Conservation (phyloP, 2,888 invertebrate species). For the Drosophila prostipennis region DNA sequence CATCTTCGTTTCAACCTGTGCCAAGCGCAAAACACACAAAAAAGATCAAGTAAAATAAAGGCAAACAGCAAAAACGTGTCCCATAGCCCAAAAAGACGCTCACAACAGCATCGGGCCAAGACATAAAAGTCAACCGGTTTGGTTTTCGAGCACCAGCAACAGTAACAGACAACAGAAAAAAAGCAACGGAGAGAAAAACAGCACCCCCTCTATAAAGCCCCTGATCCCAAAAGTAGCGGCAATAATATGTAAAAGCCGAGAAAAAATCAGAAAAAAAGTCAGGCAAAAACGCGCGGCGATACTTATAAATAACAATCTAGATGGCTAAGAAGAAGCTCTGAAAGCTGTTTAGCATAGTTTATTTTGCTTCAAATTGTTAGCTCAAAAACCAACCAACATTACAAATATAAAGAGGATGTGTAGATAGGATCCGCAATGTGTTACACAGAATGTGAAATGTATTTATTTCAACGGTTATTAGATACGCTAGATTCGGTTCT, state of each 20-base stretch:
- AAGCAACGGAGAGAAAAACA: conserved; percentile 1
- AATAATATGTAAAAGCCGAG: conserved; percentile 38
- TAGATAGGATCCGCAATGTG: conserved; percentile 15
- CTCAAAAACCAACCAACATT: conserved; percentile 24
- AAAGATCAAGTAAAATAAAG: conserved; percentile 47
- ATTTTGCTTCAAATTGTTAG: conserved; percentile 52
- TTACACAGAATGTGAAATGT: conserved; percentile 7
- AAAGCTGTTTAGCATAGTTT: conserved; percentile 60
- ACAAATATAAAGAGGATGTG: conserved; percentile 29
- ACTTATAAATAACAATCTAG: conserved; percentile 48
- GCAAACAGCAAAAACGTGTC: conserved; percentile 46
- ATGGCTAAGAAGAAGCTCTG: conserved; percentile 19
- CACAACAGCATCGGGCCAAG: conserved; percentile 57
- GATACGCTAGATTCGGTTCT: conserved; percentile 27
- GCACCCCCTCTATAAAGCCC: conserved; percentile 12
- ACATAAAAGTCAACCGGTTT: conserved; percentile 76
- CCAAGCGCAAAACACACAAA: conserved; percentile 57
- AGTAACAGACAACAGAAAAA: conserved; percentile 10
- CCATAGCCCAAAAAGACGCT: conserved; percentile 47
- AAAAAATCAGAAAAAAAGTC: conserved; percentile 24
- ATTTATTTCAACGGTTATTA: conserved; percentile 11
- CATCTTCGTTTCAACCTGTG: conserved; percentile 69
- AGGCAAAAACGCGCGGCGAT: conserved; percentile 21
- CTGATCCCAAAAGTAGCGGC: conserved; percentile 3
- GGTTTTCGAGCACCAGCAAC: conserved; percentile 53